Evolutionary conservation across 2,113 vertebrate species (phyloP), one percentile per base, ranked within the genome.

Genomic region (Pseudorasbora parva): DNA sequence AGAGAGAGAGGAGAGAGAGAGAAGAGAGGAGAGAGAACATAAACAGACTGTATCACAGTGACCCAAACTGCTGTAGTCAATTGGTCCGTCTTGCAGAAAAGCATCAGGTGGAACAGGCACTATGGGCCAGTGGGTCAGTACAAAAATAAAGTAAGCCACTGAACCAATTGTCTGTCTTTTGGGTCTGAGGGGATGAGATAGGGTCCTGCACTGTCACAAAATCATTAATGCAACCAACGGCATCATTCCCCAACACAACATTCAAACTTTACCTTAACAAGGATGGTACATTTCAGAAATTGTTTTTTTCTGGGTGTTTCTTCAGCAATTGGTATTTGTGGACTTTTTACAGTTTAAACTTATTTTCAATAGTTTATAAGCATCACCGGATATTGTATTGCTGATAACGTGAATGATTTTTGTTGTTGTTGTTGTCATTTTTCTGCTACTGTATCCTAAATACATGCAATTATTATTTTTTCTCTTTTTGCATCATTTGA

Each of bases 101-200:
- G 23, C 77, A 66, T 30, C 43, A 79, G 23, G 15, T 66, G 41
- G n/a, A 79, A 79, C 17, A 79, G 19, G 33, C 17, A 12, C 25
- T 27, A 64, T 49, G 77, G 77, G 59, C 77, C 43, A 66, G 77
- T 79, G 77, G 59, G 10, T 79, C 59, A 30, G 77, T 27, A 21
- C 59, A 23, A 66, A 66, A 64, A 79, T 30, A 66, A 51, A 47
- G 45, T 30, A 74, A 74, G 15, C 11, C 59, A 49, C 8, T 66
- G 59, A 49, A 49, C 41, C 77, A 1, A 79, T 8, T 2, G 7
- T 30, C 15, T 30, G 57, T 25, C 41, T 79, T 64, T 25, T 17
- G n/a, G 14, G 57, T 78, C 76, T 78, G 76, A 60, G 41, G 33
- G 37, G n/a, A 23, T 78, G 76, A 78, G 76, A 78, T 78, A 78